Percentiles rank a stretch among this genome's conserved stretches.
These are phyloP conservation scores for Lithophane semibrunnea DNA, from an alignment of 2,888 invertebrate species.

Conservation along the genomic window DNA sequence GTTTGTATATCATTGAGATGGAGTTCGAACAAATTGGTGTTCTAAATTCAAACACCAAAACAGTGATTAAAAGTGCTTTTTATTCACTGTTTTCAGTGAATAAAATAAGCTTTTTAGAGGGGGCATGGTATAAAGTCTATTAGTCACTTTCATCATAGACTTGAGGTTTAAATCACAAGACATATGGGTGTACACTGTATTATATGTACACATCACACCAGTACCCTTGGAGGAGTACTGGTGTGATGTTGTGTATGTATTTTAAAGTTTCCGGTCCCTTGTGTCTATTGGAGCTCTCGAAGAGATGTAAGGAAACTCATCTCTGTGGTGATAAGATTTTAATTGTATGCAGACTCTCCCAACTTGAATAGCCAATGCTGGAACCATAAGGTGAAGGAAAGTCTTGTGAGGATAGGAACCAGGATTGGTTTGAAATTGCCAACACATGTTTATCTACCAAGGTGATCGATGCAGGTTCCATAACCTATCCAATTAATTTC, in stretches of 20 bases:
- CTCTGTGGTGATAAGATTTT: background rate
- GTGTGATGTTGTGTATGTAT: background rate
- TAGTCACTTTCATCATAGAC: too few species aligned
- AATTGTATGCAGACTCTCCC: background rate
- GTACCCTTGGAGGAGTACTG: background rate
- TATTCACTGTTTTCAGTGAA: too few species aligned
- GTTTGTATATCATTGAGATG: too few species aligned
- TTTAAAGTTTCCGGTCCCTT: background rate
- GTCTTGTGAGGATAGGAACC: background rate
- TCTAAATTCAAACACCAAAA: too few species aligned
- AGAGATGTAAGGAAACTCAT: background rate
- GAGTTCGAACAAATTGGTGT: too few species aligned
- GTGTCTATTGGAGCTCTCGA: background rate
- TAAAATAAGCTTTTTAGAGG: too few species aligned
- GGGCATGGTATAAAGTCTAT: too few species aligned
- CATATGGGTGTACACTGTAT: background rate
- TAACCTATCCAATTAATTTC: constrained; percentile 22
- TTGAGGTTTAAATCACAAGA: too few species aligned
- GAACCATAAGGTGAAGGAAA: background rate
- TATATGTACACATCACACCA: too few species aligned
- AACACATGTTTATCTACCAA: background rate
- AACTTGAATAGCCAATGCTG: background rate
- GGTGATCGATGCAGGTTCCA: background rate
- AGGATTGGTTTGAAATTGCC: background rate
- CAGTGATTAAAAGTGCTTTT: too few species aligned